Base-by-base conservation (phyloP, 2,888 invertebrate genomes). In the Ophion costatus region DNA sequence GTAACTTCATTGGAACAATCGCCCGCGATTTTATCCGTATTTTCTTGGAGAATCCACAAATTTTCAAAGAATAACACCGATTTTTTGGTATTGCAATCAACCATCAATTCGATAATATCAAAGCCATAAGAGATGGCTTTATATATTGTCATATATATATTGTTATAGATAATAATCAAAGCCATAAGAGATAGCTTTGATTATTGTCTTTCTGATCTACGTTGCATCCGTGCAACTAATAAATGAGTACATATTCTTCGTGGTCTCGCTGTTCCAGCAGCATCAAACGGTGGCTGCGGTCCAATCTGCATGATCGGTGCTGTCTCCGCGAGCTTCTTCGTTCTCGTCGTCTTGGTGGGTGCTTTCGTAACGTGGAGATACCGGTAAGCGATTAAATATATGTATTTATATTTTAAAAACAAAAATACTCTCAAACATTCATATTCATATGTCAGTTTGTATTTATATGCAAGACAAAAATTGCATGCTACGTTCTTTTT, bases 251-350 rank as follows among this genome's bases (percentile, higher is more conserved):
- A 70, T 70, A 11, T 51, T 59, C 33, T 22, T 1, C 14, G 20
- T 56, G 70, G 20, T 64, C 10, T 51, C 10, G 9, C 6, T 82
- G 70, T 88, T 87, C 73, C 90, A 77, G 86, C 90, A 88, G 92
- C 92, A 75, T 86, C 90, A 63, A 88, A 59, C 38, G 87, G 89
- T 71, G 88, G 90, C 5, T 95, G 95, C 86, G 95, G 94, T 38
- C 93, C 94, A 0, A 91, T 93, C 1, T 95, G 95, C 86, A 91
- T 95, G 85, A 88, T 94, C 77, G 94, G 94, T 14, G 93, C 94
- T 4, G 92, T 93, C 22, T 93, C 93, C 0, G 94, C 94, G 0
- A 91, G 93, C 22, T 88, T 94, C 11, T 94, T 95, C 86, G 90
- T 93, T 22, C 76, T 93, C n/a, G 80, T 91, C 17, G 91, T 91